Percentiles rank a stretch among this genome's conserved stretches.
Conservation (phyloP, 2,888 invertebrate genomes). For the Caenorhabditis sulstoni region DNA sequence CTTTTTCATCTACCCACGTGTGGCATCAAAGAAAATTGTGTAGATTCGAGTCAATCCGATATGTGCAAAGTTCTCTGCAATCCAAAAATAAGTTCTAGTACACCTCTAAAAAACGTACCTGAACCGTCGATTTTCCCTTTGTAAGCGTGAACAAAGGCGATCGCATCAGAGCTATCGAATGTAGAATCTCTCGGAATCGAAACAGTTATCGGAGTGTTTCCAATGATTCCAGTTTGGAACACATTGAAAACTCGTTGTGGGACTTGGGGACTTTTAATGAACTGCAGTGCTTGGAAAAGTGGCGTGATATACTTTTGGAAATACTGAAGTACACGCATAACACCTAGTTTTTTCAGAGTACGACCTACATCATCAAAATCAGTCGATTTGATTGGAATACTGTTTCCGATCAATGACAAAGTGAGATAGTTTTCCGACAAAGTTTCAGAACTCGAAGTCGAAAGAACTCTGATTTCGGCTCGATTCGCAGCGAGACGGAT, state of each 20-base stretch:
- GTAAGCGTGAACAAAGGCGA: conserved; percentile 26
- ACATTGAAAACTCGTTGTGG: conserved; percentile 49
- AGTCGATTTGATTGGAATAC: conserved; percentile 1
- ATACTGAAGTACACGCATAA: no score
- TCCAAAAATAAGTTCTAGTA: no score
- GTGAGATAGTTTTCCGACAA: not conserved
- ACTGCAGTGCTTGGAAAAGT: conserved; percentile 29
- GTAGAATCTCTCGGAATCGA: conserved; percentile 22
- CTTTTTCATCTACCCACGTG: not conserved
- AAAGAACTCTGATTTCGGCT: conserved; percentile 43
- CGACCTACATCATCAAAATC: conserved; percentile 30
- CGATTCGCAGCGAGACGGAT: conserved; percentile 31
- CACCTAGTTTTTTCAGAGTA: no score
- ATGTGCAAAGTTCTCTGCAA: not conserved
- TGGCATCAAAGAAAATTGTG: not conserved
- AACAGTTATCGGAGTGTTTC: not conserved
- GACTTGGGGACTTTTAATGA: not conserved
- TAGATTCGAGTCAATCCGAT: conserved; percentile 12
- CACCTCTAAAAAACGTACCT: not conserved
- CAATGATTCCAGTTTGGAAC: conserved; percentile 15
- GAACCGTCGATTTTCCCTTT: conserved; percentile 8
- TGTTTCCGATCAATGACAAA: conserved; percentile 40
- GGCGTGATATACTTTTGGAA: conserved; percentile 30
- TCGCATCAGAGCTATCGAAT: conserved; percentile 10
- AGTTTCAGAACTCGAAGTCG: not conserved